phyloP scores from a whole-genome alignment of 2,797 vertebrate genomes.

The Gallinago stenura region DNA sequence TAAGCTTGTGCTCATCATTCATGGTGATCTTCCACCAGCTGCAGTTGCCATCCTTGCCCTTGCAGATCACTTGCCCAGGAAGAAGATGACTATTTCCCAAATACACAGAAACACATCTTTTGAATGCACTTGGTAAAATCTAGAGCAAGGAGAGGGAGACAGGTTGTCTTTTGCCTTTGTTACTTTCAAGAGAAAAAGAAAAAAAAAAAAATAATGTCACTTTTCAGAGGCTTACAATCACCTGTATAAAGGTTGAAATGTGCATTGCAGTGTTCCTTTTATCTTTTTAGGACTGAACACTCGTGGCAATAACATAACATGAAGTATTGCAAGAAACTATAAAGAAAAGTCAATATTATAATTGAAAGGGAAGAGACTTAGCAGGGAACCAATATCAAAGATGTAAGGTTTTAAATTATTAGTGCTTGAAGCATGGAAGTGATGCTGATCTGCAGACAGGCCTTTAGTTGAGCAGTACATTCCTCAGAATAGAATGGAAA shows the following conservation, averaged over 20 bases:
- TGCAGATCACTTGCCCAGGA: background rate
- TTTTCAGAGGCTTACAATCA: background rate
- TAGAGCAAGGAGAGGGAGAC: background rate
- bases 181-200: background rate
- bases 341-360: constrained; percentile 60
- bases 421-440: constrained; percentile 44
- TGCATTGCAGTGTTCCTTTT: background rate
- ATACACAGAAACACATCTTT: background rate
- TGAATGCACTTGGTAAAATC: background rate
- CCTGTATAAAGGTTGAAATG: background rate
- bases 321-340: constrained; percentile 3
- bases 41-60: background rate
- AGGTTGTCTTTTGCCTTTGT: background rate
- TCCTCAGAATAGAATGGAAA: constrained; percentile 49
- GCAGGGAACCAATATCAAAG: constrained; percentile 39
- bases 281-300: constrained; percentile 20
- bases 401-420: constrained; percentile 43
- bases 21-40: background rate
- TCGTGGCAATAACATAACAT: background rate
- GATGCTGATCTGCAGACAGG: constrained; percentile 24
- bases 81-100: background rate
- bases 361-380: constrained; percentile 56
- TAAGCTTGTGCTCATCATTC: accelerated
- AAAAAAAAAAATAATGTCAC: background rate
- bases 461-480: background rate